phyloP scores from a whole-genome alignment of 2,797 vertebrate genomes.

The Enteromius paludinosus region DNA sequence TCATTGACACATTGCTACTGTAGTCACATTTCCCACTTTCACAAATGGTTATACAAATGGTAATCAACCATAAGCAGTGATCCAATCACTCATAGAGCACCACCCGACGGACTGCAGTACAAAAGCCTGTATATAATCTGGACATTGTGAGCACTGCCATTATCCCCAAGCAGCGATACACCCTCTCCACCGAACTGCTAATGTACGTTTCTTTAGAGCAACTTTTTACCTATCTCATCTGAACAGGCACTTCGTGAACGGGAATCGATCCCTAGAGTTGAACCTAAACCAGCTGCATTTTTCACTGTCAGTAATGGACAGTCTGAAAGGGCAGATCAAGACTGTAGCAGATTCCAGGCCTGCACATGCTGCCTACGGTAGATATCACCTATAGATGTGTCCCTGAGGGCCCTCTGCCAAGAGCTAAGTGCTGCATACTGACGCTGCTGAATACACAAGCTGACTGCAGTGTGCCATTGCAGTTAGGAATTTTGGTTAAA shows the following conservation, averaged over 20 bases:
- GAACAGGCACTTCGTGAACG: slow-evolving; percentile 9
- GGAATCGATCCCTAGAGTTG: slow-evolving; percentile 8
- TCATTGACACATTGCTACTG: background rate
- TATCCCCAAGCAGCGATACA: background rate
- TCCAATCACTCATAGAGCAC: no score
- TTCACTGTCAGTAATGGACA: slow-evolving; percentile 34
- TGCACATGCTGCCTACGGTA: slow-evolving; percentile 37
- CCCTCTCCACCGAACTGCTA: background rate
- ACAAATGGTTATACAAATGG: background rate
- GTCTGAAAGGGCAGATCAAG: slow-evolving; percentile 19
- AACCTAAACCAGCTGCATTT: slow-evolving; percentile 22
- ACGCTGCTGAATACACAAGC: slow-evolving; percentile 41
- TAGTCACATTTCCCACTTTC: background rate
- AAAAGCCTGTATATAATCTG: background rate
- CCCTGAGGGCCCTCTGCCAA: slow-evolving; percentile 35
- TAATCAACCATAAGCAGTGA: no score
- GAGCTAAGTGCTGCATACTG: slow-evolving; percentile 49
- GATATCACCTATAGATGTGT: slow-evolving; percentile 47
- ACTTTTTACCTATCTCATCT: slow-evolving; percentile 23
- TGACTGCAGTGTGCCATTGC: slow-evolving; percentile 49
- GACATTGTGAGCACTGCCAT: background rate
- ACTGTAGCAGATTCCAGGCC: slow-evolving; percentile 3
- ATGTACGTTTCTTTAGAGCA: slow-evolving; percentile 3
- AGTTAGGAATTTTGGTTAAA: background rate
- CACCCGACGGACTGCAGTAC: background rate